A percentile compares a stretch with the other conserved stretches of the same genome.
These are phyloP conservation scores for Dendrolimus kikuchii DNA, from an alignment of 1,140 invertebrate species.

Conservation along the genomic window DNA sequence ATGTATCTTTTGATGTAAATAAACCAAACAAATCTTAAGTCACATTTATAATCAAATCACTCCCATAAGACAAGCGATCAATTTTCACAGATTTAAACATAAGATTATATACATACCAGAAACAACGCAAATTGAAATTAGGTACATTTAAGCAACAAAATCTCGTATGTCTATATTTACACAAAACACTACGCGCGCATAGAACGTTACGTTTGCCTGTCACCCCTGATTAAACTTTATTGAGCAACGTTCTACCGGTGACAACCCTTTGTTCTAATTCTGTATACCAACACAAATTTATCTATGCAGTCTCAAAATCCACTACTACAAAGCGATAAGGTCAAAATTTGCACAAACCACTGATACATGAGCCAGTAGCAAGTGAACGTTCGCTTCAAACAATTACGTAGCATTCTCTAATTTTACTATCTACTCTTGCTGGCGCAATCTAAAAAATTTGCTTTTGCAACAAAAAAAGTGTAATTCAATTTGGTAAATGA, in stretches of 20 bases:
- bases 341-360: conserved; percentile 4
- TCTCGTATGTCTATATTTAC: too few species aligned
- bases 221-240: conserved; percentile 39
- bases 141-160: too few species aligned
- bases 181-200: conserved; percentile 7
- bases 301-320: conserved; percentile 1
- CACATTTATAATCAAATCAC: too few species aligned
- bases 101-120: too few species aligned
- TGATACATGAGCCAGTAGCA: conserved; percentile 4
- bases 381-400: conserved; percentile 26
- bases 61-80: too few species aligned
- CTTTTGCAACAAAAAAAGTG: conserved; percentile 14
- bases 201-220: conserved; percentile 25
- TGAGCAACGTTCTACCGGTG: conserved; percentile 30
- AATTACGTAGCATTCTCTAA: conserved; percentile 33
- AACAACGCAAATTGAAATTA: too few species aligned
- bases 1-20: too few species aligned
- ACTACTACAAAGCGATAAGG: conserved; percentile 7
- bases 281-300: conserved; percentile 19
- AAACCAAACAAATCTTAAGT: too few species aligned
- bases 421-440: conserved; percentile 29
- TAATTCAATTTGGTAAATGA: conserved; percentile 28
- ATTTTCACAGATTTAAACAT: too few species aligned
- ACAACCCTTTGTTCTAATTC: conserved; percentile 44
- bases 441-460: conserved; percentile 24